These are phyloP conservation scores for Phylloscopus collybita DNA, from an alignment of 2,797 vertebrate genomes.

Conservation along the genomic window DNA sequence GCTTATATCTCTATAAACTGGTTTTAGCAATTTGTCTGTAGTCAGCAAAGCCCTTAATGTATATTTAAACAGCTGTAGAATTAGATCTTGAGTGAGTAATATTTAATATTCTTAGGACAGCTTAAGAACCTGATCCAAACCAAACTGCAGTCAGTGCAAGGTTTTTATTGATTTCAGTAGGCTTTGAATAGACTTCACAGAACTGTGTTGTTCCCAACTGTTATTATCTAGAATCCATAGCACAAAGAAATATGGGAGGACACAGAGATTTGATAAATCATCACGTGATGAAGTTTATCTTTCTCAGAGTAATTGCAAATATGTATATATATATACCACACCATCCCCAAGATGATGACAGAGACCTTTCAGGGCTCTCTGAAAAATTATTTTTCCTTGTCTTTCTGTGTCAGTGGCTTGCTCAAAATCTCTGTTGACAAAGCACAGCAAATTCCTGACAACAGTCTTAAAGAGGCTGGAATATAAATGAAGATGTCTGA, in stretches of 20 bases:
- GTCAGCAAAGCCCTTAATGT: slow-evolving; percentile 56
- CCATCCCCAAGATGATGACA: not conserved
- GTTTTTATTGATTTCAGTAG: slow-evolving; percentile 35
- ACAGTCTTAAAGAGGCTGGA: slow-evolving; percentile 14
- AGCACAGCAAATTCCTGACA: slow-evolving; percentile 50
- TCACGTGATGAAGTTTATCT: not conserved
- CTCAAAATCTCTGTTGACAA: slow-evolving; percentile 50
- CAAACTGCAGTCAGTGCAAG: slow-evolving; percentile 1
- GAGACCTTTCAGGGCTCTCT: not conserved
- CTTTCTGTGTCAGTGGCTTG: not conserved
- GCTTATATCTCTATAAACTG: not conserved
- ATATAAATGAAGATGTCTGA: slow-evolving; percentile 44
- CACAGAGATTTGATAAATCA: not conserved
- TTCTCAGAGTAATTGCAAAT: not conserved
- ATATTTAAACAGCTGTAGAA: slow-evolving; percentile 52
- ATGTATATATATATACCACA: not conserved
- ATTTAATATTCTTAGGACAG: slow-evolving; percentile 45
- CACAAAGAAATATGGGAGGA: not conserved
- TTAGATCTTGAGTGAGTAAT: slow-evolving; percentile 7
- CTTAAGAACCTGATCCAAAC: slow-evolving; percentile 31
- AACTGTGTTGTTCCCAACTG: not conserved
- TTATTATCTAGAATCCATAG: not conserved
- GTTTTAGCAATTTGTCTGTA: not conserved
- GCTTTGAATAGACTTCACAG: slow-evolving; percentile 15
- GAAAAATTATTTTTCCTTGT: slow-evolving; percentile 16